Evolutionary conservation across 2,888 invertebrate species (phyloP).

Genomic region (Ennomos fuscantarius): DNA sequence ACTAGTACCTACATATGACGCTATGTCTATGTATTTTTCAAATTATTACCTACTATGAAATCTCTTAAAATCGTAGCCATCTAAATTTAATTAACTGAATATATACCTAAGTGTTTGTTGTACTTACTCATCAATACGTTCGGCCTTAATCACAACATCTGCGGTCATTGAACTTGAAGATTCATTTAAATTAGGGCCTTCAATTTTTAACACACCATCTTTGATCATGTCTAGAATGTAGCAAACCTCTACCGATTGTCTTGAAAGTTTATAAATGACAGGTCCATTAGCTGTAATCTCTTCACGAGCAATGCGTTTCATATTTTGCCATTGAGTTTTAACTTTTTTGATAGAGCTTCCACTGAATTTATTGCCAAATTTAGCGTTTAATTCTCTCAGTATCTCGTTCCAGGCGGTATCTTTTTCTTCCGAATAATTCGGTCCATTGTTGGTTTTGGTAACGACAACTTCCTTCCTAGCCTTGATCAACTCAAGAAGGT

Average conservation of each 20-base stretch:
- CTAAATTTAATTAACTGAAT: conserved; percentile 14
- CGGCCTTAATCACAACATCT: conserved; percentile 75
- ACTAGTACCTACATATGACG: no score
- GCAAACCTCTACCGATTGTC: conserved; percentile 72
- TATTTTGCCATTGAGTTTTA: conserved; percentile 82
- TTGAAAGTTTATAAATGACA: conserved; percentile 60
- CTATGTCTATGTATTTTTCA: no score
- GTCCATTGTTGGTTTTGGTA: conserved; percentile 72
- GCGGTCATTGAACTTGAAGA: conserved; percentile 56
- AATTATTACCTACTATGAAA: no score
- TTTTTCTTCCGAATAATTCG: conserved; percentile 76
- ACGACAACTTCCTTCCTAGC: conserved; percentile 73
- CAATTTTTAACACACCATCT: conserved; percentile 62
- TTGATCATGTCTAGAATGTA: conserved; percentile 67
- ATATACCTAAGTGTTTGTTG: background rate
- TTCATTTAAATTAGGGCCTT: conserved; percentile 59
- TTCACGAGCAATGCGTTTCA: conserved; percentile 79
- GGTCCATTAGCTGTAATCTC: conserved; percentile 67
- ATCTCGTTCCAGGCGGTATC: conserved; percentile 79
- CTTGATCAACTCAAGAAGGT: conserved; percentile 76
- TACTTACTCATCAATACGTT: conserved; percentile 77
- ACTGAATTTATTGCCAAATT: conserved; percentile 72
- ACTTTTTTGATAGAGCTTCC: conserved; percentile 76
- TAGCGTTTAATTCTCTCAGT: conserved; percentile 60
- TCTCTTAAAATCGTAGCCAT: conserved; percentile 18